Evolutionary conservation across 1,140 invertebrate genomes (phyloP), one percentile per base, ranked within the genome.

Genomic region (Drosophila repletoides): DNA sequence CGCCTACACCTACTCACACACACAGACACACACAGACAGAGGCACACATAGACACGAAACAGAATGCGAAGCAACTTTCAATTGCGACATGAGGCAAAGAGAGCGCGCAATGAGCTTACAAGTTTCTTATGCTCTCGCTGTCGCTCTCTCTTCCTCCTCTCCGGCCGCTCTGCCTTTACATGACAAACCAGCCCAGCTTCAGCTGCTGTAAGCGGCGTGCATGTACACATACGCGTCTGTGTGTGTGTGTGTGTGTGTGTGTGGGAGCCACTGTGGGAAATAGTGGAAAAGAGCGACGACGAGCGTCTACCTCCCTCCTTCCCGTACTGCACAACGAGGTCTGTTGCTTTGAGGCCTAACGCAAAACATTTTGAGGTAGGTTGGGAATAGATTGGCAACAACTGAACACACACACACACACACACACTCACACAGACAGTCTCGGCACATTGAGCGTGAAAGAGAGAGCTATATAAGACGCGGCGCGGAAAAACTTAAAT

Each of bases 281-380:
- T 83, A 83, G 79, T 83, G 80, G 28, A 74, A 83, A 83, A 83
- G 79, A 83, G 79, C 79, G 79, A 58, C 63, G n/a, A n/a, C n/a
- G n/a, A 69, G n/a, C 46, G 46, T 45, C 48, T 14, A 7, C 29
- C 12, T 26, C 6, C 38, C 45, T 51, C 29, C 10, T 43, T 22
- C 34, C 24, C 28, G 9, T 33, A 45, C 70, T 76, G 64, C 58
- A 68, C 66, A 77, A 81, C 73, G 72, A 72, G 80, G 71, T 75
- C 80, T 84, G 81, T 84, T 86, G 75, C 80, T 84, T 86, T 84
- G 68, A 77, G 73, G 74, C 77, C 76, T 88, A 89, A 89, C 83
- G 76, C 69, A 89, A 88, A 89, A 84, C 84, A 73, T 80, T 83
- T 89, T 89, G 88, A 89, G 88, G 88, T 89, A 89, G 88, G 88